Percentiles rank a stretch among this genome's conserved stretches.
Evolutionary conservation across 2,888 invertebrate species (phyloP).

Genomic region (Synergus umbraculus): DNA sequence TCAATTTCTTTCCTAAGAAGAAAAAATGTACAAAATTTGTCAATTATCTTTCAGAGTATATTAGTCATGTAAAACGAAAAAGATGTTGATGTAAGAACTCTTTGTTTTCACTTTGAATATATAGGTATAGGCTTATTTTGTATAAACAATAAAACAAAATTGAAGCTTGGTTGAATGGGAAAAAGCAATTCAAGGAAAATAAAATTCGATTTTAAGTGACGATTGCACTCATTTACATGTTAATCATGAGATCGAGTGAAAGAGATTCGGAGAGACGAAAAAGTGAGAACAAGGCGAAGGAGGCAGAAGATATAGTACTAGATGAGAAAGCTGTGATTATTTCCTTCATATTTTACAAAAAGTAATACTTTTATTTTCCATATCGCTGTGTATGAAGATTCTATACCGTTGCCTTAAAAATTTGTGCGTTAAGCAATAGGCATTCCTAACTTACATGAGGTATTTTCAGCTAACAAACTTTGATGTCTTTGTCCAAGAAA

Average conservation of each 20-base stretch:
- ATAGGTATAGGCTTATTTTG: slow-evolving; percentile 9
- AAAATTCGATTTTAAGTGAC: slow-evolving; percentile 2
- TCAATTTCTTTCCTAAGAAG: background rate
- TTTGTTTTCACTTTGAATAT: slow-evolving; percentile 12
- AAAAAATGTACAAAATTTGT: background rate
- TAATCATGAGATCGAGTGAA: slow-evolving; percentile 1
- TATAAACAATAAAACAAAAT: background rate
- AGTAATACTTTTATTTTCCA: background rate
- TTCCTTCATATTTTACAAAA: background rate
- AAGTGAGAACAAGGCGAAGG: slow-evolving; percentile 41
- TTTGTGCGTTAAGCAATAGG: slow-evolving; percentile 34
- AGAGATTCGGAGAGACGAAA: slow-evolving; percentile 26
- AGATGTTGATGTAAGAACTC: slow-evolving; percentile 1
- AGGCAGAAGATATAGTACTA: slow-evolving; percentile 31
- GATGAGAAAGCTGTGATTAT: slow-evolving; percentile 53
- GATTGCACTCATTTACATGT: slow-evolving; percentile 13
- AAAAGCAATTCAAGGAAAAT: slow-evolving; percentile 20
- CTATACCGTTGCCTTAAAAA: slow-evolving; percentile 45
- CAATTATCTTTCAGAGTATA: background rate
- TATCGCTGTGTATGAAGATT: background rate
- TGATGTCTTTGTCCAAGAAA: background rate
- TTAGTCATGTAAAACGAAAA: slow-evolving; percentile 17
- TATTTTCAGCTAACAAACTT: slow-evolving; percentile 43
- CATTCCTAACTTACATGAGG: slow-evolving; percentile 28
- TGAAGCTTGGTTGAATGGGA: background rate